phyloP scores from a whole-genome alignment of 2,113 vertebrate genomes.

The Pygathrix nemaeus region DNA sequence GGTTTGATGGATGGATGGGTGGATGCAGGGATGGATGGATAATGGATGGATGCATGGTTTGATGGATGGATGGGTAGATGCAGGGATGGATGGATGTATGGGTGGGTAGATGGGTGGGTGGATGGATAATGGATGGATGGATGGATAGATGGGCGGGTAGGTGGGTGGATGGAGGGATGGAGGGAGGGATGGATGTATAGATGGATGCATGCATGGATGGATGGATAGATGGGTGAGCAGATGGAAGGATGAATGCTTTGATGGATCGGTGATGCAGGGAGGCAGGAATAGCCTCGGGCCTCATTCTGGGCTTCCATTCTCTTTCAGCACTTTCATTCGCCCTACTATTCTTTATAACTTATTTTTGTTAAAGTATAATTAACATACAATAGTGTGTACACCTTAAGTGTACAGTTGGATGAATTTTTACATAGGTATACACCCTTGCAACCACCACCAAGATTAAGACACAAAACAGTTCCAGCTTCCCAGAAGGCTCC shows the following conservation, averaged over 20 bases:
- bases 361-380: neutral
- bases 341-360: neutral
- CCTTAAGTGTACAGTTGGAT: neutral
- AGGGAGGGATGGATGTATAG: no score
- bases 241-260: neutral
- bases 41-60: no score
- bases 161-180: no score
- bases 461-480: neutral
- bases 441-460: neutral
- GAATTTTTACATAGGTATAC: neutral
- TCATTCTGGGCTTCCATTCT: neutral
- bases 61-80: neutral
- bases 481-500: neutral
- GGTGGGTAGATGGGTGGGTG: no score
- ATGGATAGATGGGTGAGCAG: neutral
- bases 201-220: no score
- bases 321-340: neutral
- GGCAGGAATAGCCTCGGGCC: neutral
- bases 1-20: no score
- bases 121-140: no score
- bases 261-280: neutral
- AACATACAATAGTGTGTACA: neutral
- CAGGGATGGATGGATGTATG: no score
- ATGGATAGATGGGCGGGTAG: no score
- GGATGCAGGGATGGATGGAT: no score